Conservation (phyloP, 2,888 invertebrate species). For the Ectropis crepuscularia region DNA sequence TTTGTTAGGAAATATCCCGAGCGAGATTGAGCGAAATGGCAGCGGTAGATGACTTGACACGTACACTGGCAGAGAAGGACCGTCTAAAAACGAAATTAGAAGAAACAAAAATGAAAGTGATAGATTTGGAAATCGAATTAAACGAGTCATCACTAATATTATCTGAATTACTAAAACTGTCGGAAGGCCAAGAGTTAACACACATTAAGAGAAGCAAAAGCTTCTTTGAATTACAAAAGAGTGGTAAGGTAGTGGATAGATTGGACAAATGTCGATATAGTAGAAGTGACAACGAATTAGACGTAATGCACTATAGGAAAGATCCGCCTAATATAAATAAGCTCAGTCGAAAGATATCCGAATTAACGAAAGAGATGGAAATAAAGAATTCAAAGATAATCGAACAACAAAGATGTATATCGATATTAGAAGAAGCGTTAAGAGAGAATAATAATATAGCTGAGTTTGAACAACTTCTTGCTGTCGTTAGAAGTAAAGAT, state of each 20-base stretch:
- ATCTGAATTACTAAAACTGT: slow-evolving; percentile 78
- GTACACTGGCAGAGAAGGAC: slow-evolving; percentile 68
- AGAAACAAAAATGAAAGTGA: slow-evolving; percentile 74
- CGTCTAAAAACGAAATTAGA: slow-evolving; percentile 68
- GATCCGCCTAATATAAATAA: slow-evolving; percentile 64
- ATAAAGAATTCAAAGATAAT: slow-evolving; percentile 82
- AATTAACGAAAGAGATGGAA: slow-evolving; percentile 75
- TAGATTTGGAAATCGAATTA: slow-evolving; percentile 82
- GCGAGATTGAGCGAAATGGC: slow-evolving; percentile 72
- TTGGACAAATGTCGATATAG: slow-evolving; percentile 81
- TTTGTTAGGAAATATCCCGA: slow-evolving; percentile 71
- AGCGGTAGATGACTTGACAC: slow-evolving; percentile 67
- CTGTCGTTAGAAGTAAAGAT: slow-evolving; percentile 85
- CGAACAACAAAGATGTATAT: slow-evolving; percentile 82
- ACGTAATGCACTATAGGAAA: slow-evolving; percentile 57
- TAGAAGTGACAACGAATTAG: slow-evolving; percentile 74
- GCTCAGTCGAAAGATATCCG: slow-evolving; percentile 71
- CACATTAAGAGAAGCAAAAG: slow-evolving; percentile 75
- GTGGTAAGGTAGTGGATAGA: slow-evolving; percentile 85
- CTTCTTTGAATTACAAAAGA: slow-evolving; percentile 81
- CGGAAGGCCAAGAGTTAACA: slow-evolving; percentile 67
- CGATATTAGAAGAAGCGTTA: slow-evolving; percentile 81
- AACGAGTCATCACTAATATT: slow-evolving; percentile 82
- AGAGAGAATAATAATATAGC: slow-evolving; percentile 84
- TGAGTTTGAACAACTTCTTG: slow-evolving; percentile 84